Base-by-base conservation (phyloP, 2,797 vertebrate genomes). In the Micromesistius poutassou region DNA sequence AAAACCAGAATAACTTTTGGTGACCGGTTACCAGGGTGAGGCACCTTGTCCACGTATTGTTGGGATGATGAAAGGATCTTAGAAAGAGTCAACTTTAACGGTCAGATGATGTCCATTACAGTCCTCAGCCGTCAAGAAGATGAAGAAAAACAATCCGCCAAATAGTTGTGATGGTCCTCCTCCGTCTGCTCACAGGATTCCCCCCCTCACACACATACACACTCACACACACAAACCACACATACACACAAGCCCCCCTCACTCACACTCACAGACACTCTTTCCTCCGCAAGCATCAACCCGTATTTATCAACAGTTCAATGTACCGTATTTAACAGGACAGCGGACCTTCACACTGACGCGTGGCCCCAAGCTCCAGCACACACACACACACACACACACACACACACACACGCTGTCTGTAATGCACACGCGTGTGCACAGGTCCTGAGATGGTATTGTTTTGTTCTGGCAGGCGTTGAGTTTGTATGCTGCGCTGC, bases 191-290 rank as follows among this genome's bases (percentile, higher is more conserved):
- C 55, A 30, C 10, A 31, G 3, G 7, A 35, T 77, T 4, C 14
- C 74, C 33, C 38, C 38, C 46, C 40, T 31, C 42, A 35, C 75
- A 72, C 55, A 78, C 62, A 80, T 70, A 62, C 55, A 78, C 33
- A 33, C 80, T 77, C 72, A 78, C 55, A 78, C 80, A 78, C 72
- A 76, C 72, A 75, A 71, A 46, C 77, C 42, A 6, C 55, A 8
- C 31, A n/a, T n/a, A 19, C 71, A 36, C 73, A 31, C 76, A 62
- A 76, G 36, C 38, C 42, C 35, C 8, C 42, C 82, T 77, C 46
- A 30, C 33, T 33, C 82, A 72, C 14, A 68, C 40, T 2, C 35
- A 31, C 75, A 71, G 28, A 30, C 28, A 13, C 10, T 30, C 66
- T 25, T 25, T 70, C 25, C 66, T 25, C 28, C n/a, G 25, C 68